Evolutionary conservation across 2,797 vertebrate species (phyloP).

Genomic region (Spinus olivaceus): DNA sequence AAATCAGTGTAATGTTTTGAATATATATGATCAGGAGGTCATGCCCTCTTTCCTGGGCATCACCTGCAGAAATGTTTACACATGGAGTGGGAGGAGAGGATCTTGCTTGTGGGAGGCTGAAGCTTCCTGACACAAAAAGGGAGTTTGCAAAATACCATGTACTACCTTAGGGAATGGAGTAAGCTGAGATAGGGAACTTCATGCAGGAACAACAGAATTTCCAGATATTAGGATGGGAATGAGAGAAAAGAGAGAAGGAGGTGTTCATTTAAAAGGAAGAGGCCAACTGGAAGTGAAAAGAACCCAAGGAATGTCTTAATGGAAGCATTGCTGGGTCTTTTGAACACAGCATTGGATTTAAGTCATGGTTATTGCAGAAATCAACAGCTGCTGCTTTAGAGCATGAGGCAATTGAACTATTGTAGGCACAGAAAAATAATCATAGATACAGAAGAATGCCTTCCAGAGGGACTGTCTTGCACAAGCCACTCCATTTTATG

Average conservation of each 20-base stretch:
- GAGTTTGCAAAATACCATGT: background rate
- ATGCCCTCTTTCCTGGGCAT: background rate
- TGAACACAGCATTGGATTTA: background rate
- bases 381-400: background rate
- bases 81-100: background rate
- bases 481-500: conserved; percentile 11
- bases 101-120: background rate
- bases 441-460: background rate
- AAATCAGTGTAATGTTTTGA: background rate
- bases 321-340: background rate
- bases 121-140: background rate
- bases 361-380: background rate
- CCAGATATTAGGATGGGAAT: background rate
- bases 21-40: background rate
- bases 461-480: conserved; percentile 40
- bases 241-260: background rate
- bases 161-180: background rate
- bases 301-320: background rate
- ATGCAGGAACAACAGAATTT: background rate
- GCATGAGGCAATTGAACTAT: background rate
- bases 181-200: background rate
- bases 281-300: background rate
- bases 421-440: background rate
- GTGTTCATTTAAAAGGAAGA: background rate
- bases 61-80: background rate